Evolutionary conservation across 2,113 vertebrate genomes (phyloP).

Genomic region (Cygnus atratus): DNA sequence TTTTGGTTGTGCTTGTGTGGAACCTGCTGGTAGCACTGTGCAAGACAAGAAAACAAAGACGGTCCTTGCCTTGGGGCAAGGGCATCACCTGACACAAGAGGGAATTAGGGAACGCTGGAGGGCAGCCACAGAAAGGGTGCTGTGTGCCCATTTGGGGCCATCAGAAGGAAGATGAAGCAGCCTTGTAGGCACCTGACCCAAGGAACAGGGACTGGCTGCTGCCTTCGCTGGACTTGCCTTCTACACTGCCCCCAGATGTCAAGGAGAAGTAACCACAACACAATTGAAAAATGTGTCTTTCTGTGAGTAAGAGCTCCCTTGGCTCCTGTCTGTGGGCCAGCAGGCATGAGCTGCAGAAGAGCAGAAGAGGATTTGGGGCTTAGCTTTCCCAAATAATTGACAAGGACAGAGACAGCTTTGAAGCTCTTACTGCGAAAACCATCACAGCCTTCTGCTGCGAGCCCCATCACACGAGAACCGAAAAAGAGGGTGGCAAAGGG

Average conservation of each 20-base stretch:
- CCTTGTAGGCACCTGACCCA: not conserved
- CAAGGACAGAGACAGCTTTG: not conserved
- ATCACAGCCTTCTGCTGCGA: not conserved
- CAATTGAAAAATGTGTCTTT: not conserved
- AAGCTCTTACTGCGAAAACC: not conserved
- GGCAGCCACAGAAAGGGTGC: not conserved
- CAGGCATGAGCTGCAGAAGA: not conserved
- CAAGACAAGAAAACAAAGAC: not conserved
- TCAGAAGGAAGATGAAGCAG: not conserved
- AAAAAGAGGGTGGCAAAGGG: not conserved
- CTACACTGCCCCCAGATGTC: not conserved
- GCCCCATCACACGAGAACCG: fast-evolving
- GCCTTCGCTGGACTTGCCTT: not conserved
- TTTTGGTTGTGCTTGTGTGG: not conserved
- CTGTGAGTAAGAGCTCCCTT: not conserved
- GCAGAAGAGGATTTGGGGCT: constrained; percentile 16
- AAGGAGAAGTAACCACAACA: not conserved
- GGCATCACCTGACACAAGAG: not conserved
- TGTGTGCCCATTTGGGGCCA: not conserved
- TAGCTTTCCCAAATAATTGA: not conserved
- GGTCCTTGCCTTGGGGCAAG: not conserved
- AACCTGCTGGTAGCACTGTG: not conserved
- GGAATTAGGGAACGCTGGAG: not conserved
- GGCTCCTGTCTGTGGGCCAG: not conserved
- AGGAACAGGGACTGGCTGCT: not conserved